phyloP scores from a whole-genome alignment of 2,113 vertebrate species.

The Mastomys natalensis region DNA sequence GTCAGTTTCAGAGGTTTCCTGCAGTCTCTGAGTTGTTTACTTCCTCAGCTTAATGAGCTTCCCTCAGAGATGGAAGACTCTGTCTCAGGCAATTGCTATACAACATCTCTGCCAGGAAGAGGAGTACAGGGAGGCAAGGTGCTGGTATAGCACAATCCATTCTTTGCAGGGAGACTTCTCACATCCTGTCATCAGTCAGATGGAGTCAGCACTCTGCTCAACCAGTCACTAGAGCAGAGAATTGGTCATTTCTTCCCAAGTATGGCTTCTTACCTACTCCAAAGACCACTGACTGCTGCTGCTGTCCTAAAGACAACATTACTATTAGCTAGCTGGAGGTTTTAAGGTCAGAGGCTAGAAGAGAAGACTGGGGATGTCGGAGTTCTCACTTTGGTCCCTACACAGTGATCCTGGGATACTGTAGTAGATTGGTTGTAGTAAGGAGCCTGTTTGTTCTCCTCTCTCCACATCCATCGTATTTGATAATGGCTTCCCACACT shows the following conservation, averaged over 20 bases:
- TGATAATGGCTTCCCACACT: not conserved
- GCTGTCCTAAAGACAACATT: not conserved
- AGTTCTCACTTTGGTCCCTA: not conserved
- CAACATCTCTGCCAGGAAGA: not conserved
- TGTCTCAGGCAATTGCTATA: not conserved
- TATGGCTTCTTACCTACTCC: not conserved
- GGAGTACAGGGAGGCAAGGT: not conserved
- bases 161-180: slow-evolving; percentile 49
- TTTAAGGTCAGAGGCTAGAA: not conserved
- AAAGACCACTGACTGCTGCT: not conserved
- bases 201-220: not conserved
- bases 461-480: not conserved
- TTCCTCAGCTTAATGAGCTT: not conserved
- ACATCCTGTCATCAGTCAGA: slow-evolving; percentile 23
- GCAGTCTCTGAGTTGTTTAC: not conserved
- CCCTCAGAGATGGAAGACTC: not conserved
- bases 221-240: not conserved
- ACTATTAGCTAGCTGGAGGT: not conserved
- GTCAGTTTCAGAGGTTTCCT: not conserved
- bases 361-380: not conserved
- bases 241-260: not conserved
- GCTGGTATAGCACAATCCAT: not conserved
- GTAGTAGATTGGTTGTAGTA: not conserved
- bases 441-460: not conserved
- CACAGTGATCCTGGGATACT: not conserved